Evolutionary conservation across 2,113 vertebrate genomes (phyloP).

Genomic region (Carassius carassius): DNA sequence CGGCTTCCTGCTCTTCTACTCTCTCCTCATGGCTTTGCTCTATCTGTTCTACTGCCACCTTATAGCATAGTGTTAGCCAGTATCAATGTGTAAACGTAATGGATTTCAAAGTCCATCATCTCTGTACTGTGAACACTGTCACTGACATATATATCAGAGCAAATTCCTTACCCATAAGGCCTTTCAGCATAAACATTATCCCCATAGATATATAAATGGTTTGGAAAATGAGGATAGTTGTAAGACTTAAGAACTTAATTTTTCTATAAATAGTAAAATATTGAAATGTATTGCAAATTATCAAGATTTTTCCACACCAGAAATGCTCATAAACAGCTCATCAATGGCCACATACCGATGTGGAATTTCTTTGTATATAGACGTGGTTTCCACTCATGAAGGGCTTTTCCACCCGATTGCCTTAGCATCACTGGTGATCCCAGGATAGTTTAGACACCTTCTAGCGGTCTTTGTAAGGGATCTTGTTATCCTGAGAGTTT

Average conservation of each 20-base stretch:
- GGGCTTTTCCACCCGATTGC: slow-evolving; percentile 54
- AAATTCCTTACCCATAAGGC: background rate
- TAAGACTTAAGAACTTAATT: no score
- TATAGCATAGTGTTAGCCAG: slow-evolving; percentile 59
- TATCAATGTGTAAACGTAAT: slow-evolving; percentile 4
- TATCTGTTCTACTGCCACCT: slow-evolving; percentile 75
- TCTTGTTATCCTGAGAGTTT: slow-evolving; percentile 37
- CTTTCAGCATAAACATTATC: background rate
- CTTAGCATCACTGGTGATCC: slow-evolving; percentile 53
- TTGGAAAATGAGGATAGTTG: no score
- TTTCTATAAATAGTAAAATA: background rate
- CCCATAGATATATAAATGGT: background rate
- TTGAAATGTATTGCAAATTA: background rate
- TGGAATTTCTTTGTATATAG: slow-evolving; percentile 14
- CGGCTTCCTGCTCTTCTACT: slow-evolving; percentile 87
- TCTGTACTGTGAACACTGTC: slow-evolving; percentile 16
- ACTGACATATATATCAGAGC: background rate
- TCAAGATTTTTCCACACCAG: no score
- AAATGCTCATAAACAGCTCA: background rate
- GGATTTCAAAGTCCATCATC: background rate
- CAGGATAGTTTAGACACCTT: slow-evolving; percentile 5
- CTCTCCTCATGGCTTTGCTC: slow-evolving; percentile 80
- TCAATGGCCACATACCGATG: background rate
- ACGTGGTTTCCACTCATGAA: slow-evolving; percentile 34
- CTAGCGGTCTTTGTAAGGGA: background rate